A percentile compares a stretch with the other conserved stretches of the same genome.
Evolutionary conservation across 2,113 vertebrate species (phyloP).

Genomic region (Pitta sordida): DNA sequence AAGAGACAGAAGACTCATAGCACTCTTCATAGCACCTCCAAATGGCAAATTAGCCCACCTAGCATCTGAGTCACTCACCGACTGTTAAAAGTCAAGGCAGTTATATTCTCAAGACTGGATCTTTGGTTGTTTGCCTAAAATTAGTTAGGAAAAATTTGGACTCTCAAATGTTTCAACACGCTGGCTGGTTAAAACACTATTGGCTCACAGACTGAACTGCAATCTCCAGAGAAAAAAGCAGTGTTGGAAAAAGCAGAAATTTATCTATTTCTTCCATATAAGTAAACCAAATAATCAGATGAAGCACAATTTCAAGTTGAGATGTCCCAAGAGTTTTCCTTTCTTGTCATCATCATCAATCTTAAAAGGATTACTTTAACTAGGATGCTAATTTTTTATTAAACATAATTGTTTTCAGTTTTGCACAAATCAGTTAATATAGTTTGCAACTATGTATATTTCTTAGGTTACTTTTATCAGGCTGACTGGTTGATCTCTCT

Average conservation of each 20-base stretch:
- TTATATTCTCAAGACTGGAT: background rate
- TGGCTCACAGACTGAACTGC: background rate
- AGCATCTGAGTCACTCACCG: background rate
- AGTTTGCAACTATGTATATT: background rate
- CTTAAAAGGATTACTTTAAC: background rate
- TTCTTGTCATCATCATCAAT: background rate
- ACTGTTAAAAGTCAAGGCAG: background rate
- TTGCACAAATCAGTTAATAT: background rate
- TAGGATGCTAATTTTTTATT: background rate
- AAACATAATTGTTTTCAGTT: background rate
- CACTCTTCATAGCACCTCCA: background rate
- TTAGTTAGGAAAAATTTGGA: background rate
- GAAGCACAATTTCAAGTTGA: background rate
- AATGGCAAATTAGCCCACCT: background rate
- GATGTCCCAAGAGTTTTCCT: background rate
- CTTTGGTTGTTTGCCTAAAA: background rate
- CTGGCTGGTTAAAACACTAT: background rate
- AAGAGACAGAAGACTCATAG: background rate
- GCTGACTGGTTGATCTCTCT: background rate
- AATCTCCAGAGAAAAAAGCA: background rate
- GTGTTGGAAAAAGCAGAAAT: background rate
- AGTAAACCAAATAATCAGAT: background rate
- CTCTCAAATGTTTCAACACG: background rate
- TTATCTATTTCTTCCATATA: background rate
- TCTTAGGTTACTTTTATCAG: background rate